Evolutionary conservation across 2,888 invertebrate genomes (phyloP).

Genomic region (Brachycybe producta): DNA sequence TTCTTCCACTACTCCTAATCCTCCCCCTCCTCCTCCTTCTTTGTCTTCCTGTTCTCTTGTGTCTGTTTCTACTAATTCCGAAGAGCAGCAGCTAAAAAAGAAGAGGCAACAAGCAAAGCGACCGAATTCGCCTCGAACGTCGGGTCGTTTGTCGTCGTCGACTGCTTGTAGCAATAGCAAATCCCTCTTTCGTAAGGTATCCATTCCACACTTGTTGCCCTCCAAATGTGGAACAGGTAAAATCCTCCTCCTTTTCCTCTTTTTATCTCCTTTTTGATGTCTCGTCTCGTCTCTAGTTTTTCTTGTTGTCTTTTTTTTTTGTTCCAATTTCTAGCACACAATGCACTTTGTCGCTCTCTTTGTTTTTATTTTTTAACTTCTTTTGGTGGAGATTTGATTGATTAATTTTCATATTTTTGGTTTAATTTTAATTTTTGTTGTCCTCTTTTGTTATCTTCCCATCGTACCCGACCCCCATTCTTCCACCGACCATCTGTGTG

Average conservation of each 20-base stretch:
- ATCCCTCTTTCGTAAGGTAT: slow-evolving; percentile 41
- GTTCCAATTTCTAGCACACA: neutral
- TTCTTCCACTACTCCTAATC: slow-evolving; percentile 13
- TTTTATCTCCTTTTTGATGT: neutral
- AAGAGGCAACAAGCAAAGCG: neutral
- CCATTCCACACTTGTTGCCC: slow-evolving; percentile 40
- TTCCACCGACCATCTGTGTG: slow-evolving; percentile 8
- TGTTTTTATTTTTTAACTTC: slow-evolving; percentile 6
- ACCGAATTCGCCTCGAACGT: neutral
- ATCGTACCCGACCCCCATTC: slow-evolving; percentile 4
- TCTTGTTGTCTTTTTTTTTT: slow-evolving; percentile 1
- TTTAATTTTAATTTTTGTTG: slow-evolving; percentile 13
- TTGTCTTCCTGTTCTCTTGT: slow-evolving; percentile 1
- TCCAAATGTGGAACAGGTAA: slow-evolving; percentile 39
- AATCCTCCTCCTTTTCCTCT: neutral
- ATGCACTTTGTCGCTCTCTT: neutral
- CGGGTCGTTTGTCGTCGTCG: neutral
- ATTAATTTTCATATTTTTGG: slow-evolving; percentile 11
- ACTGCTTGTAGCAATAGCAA: slow-evolving; percentile 15
- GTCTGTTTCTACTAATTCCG: neutral
- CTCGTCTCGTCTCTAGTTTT: neutral
- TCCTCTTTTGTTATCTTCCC: neutral
- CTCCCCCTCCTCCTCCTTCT: slow-evolving; percentile 7
- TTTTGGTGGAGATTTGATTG: neutral
- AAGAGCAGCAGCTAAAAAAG: slow-evolving; percentile 3